A percentile compares a stretch with the other conserved stretches of the same genome.
Evolutionary conservation across 2,113 vertebrate genomes (phyloP).

Genomic region (Proterorhinus semilunaris): DNA sequence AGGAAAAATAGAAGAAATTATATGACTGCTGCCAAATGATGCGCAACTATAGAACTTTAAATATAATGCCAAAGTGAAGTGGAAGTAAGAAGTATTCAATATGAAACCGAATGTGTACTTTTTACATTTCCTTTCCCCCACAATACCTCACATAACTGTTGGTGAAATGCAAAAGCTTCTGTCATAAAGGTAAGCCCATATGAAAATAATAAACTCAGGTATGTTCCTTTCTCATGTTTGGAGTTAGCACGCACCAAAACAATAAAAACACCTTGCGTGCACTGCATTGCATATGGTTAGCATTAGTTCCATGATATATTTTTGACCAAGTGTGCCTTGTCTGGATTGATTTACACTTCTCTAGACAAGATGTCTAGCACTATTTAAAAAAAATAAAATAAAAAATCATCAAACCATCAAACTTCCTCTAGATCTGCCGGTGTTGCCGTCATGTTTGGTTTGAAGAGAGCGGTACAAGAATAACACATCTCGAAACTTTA

Average conservation of each 20-base stretch:
- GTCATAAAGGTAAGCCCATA: neutral
- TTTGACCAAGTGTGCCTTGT: neutral
- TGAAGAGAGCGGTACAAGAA: conserved; percentile 9
- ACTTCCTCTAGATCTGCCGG: conserved; percentile 35
- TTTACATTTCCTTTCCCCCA: too few relatives aligned
- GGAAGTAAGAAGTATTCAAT: too few relatives aligned
- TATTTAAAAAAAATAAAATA: conserved; percentile 24
- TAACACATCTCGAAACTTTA: conserved; percentile 12
- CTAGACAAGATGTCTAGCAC: neutral
- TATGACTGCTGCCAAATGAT: too few relatives aligned
- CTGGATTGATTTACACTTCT: conserved; percentile 10
- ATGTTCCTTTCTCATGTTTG: conserved; percentile 5
- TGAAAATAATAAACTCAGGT: conserved; percentile 1
- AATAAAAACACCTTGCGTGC: conserved; percentile 6
- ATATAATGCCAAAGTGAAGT: too few relatives aligned
- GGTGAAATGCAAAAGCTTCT: neutral
- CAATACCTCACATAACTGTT: too few relatives aligned
- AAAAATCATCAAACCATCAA: conserved; percentile 13
- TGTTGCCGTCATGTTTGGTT: neutral
- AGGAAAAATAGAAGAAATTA: neutral
- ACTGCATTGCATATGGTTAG: conserved; percentile 4
- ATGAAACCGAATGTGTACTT: too few relatives aligned
- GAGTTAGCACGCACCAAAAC: neutral
- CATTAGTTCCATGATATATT: neutral
- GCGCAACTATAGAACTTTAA: too few relatives aligned